Evolutionary conservation across 2,113 vertebrate genomes (phyloP).

Genomic region (Morone chrysops): DNA sequence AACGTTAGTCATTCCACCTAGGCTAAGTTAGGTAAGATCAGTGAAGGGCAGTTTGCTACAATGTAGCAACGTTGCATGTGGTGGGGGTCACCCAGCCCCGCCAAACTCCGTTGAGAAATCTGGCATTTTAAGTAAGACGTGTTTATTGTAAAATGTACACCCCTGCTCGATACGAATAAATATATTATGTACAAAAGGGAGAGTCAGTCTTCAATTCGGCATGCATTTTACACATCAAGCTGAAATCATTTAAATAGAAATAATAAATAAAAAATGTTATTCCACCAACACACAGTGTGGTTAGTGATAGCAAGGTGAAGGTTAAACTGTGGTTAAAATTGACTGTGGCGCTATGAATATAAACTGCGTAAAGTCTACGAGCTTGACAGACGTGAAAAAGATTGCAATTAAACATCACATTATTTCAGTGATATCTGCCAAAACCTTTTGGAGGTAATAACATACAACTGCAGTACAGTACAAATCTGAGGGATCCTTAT

Average conservation of each 20-base stretch:
- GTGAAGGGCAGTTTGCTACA: conserved; percentile 28
- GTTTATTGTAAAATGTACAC: background rate
- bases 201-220: background rate
- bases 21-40: background rate
- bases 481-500: no score
- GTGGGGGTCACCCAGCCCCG: background rate
- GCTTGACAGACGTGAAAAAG: no score
- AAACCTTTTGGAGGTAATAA: background rate
- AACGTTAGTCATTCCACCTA: background rate
- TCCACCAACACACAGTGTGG: no score
- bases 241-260: background rate
- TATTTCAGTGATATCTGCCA: no score
- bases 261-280: background rate
- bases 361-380: no score
- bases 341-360: background rate
- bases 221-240: background rate
- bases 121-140: background rate
- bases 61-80: background rate
- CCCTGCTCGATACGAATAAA: background rate
- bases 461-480: no score
- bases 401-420: no score
- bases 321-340: background rate
- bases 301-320: no score
- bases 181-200: accelerated
- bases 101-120: background rate